Percentiles rank a stretch among this genome's conserved stretches.
These are phyloP conservation scores for Choloepus didactylus DNA, from an alignment of 2,797 vertebrate species.

Conservation along the genomic window DNA sequence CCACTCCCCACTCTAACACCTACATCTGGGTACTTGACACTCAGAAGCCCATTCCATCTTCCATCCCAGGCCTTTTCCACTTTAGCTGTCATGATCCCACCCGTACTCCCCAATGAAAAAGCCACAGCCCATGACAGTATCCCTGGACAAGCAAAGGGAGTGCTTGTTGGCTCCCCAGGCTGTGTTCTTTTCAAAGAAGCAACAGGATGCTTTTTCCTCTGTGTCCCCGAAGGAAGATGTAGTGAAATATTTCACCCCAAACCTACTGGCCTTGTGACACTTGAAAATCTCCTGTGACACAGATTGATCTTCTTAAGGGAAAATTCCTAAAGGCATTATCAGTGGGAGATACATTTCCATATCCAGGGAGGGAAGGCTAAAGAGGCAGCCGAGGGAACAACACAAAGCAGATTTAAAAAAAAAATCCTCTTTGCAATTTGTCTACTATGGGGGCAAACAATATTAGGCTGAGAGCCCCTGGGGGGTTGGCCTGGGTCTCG, in stretches of 20 bases:
- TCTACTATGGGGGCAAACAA: background rate
- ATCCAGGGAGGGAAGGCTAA: too few relatives aligned
- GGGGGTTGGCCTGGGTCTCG: too few relatives aligned
- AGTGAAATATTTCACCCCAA: background rate
- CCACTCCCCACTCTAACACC: rapidly evolving
- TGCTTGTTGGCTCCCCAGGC: too few relatives aligned
- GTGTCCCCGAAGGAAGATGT: background rate
- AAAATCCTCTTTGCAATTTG: background rate
- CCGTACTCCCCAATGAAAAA: background rate
- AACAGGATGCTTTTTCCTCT: background rate
- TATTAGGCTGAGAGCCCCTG: background rate
- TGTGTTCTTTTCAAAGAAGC: background rate
- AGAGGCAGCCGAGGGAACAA: background rate
- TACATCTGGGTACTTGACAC: background rate
- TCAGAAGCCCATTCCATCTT: background rate
- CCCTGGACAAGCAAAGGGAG: background rate
- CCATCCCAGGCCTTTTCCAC: background rate
- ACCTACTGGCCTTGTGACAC: background rate
- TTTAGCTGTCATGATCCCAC: background rate
- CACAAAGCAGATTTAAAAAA: background rate
- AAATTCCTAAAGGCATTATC: background rate
- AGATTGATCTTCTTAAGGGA: background rate
- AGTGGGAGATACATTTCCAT: background rate
- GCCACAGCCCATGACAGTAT: background rate
- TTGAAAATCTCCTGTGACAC: background rate